A percentile compares a stretch with the other conserved stretches of the same genome.
These are phyloP conservation scores for Sebastes steindachneri DNA, from an alignment of 2,797 vertebrate genomes.

Conservation along the genomic window DNA sequence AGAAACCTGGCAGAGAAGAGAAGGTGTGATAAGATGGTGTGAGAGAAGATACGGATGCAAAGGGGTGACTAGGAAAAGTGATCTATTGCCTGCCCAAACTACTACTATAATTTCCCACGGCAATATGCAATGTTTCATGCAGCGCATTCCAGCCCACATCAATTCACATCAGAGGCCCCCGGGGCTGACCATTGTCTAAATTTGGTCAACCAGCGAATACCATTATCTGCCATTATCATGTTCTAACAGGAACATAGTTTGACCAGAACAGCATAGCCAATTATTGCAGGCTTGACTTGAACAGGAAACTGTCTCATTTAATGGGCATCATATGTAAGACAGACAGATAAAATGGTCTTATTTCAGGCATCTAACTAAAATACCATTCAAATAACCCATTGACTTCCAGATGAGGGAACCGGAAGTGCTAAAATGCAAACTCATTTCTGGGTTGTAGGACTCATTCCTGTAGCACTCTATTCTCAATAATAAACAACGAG, in stretches of 20 bases:
- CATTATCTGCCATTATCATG: constrained; percentile 16
- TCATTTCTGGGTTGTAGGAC: too few species aligned
- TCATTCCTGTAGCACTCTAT: not conserved
- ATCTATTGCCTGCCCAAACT: not conserved
- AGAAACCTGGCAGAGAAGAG: not conserved
- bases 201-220: constrained; percentile 33
- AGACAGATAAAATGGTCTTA: not conserved
- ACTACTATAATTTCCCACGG: not conserved
- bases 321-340: not conserved
- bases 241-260: not conserved
- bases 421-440: too few species aligned
- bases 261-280: not conserved
- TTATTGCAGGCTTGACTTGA: not conserved
- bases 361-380: too few species aligned
- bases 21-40: too few species aligned
- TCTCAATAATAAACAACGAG: not conserved
- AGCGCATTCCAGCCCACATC: constrained; percentile 24
- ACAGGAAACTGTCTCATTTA: not conserved
- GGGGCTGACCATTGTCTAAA: constrained; percentile 26
- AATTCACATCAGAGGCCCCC: constrained; percentile 17
- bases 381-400: too few species aligned
- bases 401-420: too few species aligned
- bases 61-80: not conserved
- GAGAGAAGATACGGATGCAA: constrained; percentile 4
- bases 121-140: constrained; percentile 4